Conservation (phyloP, 2,797 vertebrate species). For the Centroberyx gerrardi region DNA sequence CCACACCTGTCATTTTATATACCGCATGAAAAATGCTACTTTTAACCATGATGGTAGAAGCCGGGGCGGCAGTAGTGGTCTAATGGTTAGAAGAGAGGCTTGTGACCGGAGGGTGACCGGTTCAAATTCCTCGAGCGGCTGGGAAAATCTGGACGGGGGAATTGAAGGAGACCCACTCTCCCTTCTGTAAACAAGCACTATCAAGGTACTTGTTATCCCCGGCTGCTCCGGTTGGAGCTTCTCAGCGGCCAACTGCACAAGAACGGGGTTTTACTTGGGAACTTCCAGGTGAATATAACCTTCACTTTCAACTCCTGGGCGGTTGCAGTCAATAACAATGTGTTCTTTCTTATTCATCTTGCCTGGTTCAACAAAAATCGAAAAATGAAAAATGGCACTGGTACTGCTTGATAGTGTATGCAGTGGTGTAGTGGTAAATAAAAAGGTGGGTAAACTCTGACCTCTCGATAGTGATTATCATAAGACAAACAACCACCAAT, state of each 20-base stretch:
- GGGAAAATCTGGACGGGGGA: constrained; percentile 9
- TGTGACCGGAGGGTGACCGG: not conserved
- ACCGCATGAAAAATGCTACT: not conserved
- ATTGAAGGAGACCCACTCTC: constrained; percentile 2
- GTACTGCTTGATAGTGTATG: too few relatives aligned
- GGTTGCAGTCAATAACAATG: constrained; percentile 7
- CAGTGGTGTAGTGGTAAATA: too few relatives aligned
- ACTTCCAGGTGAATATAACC: not conserved
- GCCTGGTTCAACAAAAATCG: not conserved
- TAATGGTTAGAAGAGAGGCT: not conserved
- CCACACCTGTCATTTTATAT: not conserved
- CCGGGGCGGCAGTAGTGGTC: too few relatives aligned
- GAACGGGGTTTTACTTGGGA: not conserved
- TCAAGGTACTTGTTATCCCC: not conserved
- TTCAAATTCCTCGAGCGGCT: constrained; percentile 27
- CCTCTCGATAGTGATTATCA: not conserved
- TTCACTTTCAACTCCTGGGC: constrained; percentile 15
- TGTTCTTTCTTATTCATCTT: not conserved
- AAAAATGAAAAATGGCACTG: not conserved
- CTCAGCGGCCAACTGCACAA: constrained; percentile 1
- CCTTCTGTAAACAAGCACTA: constrained; percentile 37
- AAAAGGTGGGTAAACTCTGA: too few relatives aligned
- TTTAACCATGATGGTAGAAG: not conserved
- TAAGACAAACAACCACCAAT: not conserved
- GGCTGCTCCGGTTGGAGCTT: constrained; percentile 7